Base-by-base conservation (phyloP, 1,140 invertebrate genomes). In the Apis cerana region DNA sequence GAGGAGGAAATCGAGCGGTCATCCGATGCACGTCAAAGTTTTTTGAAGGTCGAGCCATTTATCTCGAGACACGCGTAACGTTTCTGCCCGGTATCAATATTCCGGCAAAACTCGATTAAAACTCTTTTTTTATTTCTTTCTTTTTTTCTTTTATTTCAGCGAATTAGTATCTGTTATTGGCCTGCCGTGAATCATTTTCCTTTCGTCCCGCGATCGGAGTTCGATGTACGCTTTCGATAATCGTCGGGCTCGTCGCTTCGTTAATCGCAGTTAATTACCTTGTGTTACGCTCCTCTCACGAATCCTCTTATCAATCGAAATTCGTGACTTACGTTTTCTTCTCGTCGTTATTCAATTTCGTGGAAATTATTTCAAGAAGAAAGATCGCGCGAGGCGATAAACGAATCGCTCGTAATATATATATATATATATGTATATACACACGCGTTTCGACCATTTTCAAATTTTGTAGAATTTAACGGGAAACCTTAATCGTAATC, bases 21-120 rank as follows among this genome's bases (percentile, higher is more conserved):
- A n/a, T 23, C 50, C 62, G 62, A 72, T 23, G 33, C 43, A 61
- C 23, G 27, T 5, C 21, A 48, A 59, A 70, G 43, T 12, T 33
- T 59, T 70, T 54, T 19, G 74, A 82, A 85, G 83, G 54, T 80
- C 77, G 70, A 43, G 56, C 33, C 33, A 43, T 67, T 81, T 85
- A 86, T 77, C 78, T 85, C 48, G 56, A 21, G 27, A 81, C 67
- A 67, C 77, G 83, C 74, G 71, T 10, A 65, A 54, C 58, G 50
- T 23, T 59, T 21, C 11, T 43, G 33, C 2, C n/a, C 4, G 23
- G 52, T 71, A 54, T 69, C 61, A 71, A 56, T 64, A 64, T 52
- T 50, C 75, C n/a, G 75, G 23, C 21, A 23, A 19, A 33, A 52
- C 64, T 48, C 19, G 27, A 65, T 77, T 17, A n/a, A 15, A 54